Evolutionary conservation across 2,797 vertebrate genomes (phyloP), one percentile per base, ranked within the genome.

Genomic region (Sebastes kiyomatsui): DNA sequence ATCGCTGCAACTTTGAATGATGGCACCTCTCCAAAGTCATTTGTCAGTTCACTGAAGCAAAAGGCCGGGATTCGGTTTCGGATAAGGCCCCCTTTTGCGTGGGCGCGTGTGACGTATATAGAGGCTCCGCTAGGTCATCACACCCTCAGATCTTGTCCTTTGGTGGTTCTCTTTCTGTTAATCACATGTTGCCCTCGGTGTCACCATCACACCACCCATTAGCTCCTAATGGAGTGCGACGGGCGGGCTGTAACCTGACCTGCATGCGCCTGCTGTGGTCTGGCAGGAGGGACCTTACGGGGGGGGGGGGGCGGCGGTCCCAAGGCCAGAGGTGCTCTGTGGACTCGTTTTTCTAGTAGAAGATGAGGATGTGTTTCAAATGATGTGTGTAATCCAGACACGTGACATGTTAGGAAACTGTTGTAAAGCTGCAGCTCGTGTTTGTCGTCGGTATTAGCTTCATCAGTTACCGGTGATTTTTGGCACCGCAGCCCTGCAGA

Each of bases 1-100:
- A 6, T 76, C 7, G 69, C 84, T 49, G 76, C 73, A 77, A 92
- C 91, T 91, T 92, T 93, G 92, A 94, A 80, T 66, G 80, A 93
- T 93, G 93, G 93, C 90, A 8, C 85, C 69, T 58, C 87, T 93
- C 91, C 93, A 93, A 91, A 92, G 90, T 87, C 88, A 94, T 95
- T 94, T 94, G 88, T 92, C 92, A 93, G 93, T 81, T 93, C 93
- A 85, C 14, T 87, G 93, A 93, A 93, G 92, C 92, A 76, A 67
- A 75, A 56, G 78, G 9, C 5, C 1, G 25, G 79, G 82, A 79
- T 84, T 83, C 71, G 16, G 82, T 65, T 0, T 35, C 1, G 84
- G 88, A 88, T 87, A 78, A 87, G 85, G 86, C 82, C 75, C 10
- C 9, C 11, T 74, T 80, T 85, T 80, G 72, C 62, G 30, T 35